Base-by-base conservation (phyloP, 2,113 vertebrate species). In the Trachemys scripta region DNA sequence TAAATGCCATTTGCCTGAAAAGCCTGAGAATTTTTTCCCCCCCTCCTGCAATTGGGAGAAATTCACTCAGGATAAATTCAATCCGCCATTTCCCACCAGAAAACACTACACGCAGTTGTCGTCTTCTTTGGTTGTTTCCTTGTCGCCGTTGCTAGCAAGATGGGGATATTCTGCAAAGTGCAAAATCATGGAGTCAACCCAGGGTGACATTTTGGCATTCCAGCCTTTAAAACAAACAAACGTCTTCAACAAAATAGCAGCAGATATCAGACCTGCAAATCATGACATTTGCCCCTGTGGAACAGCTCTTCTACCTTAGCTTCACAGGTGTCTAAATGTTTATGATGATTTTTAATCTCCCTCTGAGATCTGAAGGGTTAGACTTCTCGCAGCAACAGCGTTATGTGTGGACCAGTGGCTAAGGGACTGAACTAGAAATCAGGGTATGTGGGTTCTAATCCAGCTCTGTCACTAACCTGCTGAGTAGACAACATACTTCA, bases 11-110 rank as follows among this genome's bases (percentile, higher is more conserved):
- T 93, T 92, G 95, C 20, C n/a, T 75, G 38, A 75, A 93, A 96
- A 35, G 88, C 93, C 91, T 95, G 80, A 38, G 35, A n/a, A 38
- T 95, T 80, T 95, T 95, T 96, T 81, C 90, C 80, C 29, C 5
- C 62, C 94, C 85, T 92, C 87, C 89, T 42, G 94, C 82, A 95
- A 88, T 78, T 57, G 38, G 88, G 97, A 96, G 92, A 95, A 83
- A 90, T 90, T 42, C 38, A 42, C 72, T 94, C 93, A 94, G 94
- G 90, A 88, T 87, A 90, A 86, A 51, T 86, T 84, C 2, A 38
- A 35, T n/a, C 35, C 2, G 65, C n/a, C 7, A 72, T 16, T 72
- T 38, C 65, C n/a, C 7, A 9, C 65, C n/a, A 38, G 65, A n/a
- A 72, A 72, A 38, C 65, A 38, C 35, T 19, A 38, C 7, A n/a